A percentile compares a stretch with the other conserved stretches of the same genome.
phyloP scores from a whole-genome alignment of 2,797 vertebrate genomes.

The Eulemur rubriventer region DNA sequence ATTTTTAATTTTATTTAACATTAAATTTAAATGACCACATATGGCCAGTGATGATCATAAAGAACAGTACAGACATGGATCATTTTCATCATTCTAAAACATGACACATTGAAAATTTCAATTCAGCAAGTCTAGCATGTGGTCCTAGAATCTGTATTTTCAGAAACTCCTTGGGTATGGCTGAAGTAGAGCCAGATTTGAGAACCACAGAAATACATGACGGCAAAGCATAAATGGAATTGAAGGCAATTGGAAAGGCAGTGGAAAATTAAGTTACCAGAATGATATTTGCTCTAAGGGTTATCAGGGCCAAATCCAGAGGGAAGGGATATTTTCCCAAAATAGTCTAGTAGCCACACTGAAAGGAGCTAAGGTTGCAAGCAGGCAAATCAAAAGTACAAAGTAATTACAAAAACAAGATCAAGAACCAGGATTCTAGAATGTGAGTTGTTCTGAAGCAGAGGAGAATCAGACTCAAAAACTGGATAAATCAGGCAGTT shows the following conservation, averaged over 20 bases:
- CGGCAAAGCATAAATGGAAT: not conserved
- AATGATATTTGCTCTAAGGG: not conserved
- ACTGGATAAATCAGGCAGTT: not conserved
- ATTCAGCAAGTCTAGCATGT: not conserved
- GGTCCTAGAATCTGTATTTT: not conserved
- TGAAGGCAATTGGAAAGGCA: not conserved
- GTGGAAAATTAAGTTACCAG: not conserved
- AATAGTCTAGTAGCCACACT: not conserved
- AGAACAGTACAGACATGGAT: not conserved
- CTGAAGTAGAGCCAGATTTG: not conserved
- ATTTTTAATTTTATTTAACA: constrained; percentile 4
- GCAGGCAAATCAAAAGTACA: constrained; percentile 14
- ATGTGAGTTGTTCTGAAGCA: not conserved
- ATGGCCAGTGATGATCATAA: not conserved
- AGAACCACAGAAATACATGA: not conserved
- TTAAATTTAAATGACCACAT: not conserved
- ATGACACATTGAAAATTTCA: not conserved
- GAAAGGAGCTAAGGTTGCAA: not conserved
- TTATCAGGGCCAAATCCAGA: not conserved
- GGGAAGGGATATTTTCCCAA: not conserved
- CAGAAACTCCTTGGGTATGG: not conserved
- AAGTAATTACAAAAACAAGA: not conserved
- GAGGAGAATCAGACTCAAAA: not conserved
- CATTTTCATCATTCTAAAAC: not conserved
- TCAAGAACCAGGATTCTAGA: not conserved